Percentiles rank a stretch among this genome's conserved stretches.
phyloP scores from a whole-genome alignment of 2,797 vertebrate species.

The Poecile montanus region DNA sequence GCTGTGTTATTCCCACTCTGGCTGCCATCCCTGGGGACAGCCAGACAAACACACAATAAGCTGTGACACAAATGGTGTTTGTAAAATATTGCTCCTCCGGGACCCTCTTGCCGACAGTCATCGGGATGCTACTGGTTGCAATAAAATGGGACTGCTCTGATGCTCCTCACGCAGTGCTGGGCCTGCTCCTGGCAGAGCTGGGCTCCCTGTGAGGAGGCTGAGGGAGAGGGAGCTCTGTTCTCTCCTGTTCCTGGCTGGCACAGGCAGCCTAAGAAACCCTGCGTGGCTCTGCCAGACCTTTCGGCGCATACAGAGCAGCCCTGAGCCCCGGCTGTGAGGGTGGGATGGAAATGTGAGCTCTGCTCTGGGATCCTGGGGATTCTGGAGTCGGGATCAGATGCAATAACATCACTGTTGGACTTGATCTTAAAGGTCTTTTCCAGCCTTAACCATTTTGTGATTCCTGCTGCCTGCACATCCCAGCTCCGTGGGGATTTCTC shows the following conservation, averaged over 20 bases:
- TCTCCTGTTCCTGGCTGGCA: neutral
- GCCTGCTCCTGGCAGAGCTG: neutral
- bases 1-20: neutral
- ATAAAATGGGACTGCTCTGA: neutral
- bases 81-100: slow-evolving; percentile 33
- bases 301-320: neutral
- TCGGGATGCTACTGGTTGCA: slow-evolving; percentile 9
- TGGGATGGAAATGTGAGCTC: neutral
- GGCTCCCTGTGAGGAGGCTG: neutral
- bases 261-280: neutral
- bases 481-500: accelerated
- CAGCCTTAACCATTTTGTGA: neutral
- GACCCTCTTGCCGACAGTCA: neutral
- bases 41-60: slow-evolving; percentile 13
- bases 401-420: neutral
- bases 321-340: neutral
- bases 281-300: neutral
- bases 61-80: slow-evolving; percentile 37
- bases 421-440: neutral
- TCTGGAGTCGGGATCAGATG: neutral
- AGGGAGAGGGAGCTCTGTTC: neutral
- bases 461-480: neutral
- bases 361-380: neutral
- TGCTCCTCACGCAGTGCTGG: neutral
- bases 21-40: neutral